These are phyloP conservation scores for Apostichopus parvimensis DNA, from an alignment of 35 echinoderm and acorn worm species.

Conservation along the genomic window DNA sequence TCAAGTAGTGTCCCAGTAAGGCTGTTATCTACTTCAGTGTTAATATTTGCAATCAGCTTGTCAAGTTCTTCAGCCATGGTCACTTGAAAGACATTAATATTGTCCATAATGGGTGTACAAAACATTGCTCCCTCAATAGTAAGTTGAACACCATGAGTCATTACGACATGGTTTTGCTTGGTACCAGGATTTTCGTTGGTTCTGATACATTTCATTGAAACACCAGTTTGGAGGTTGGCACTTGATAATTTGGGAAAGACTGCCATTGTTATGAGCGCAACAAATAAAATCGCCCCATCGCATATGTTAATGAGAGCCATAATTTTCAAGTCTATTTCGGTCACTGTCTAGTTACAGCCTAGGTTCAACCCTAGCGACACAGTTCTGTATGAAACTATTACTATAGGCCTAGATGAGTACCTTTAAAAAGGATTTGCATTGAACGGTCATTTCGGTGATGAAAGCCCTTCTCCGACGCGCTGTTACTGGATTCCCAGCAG, in stretches of 20 bases:
- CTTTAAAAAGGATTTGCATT: too few species aligned
- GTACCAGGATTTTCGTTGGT: neutral
- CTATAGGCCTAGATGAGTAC: too few species aligned
- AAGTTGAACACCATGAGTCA: neutral
- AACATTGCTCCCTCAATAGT: constrained; percentile 13
- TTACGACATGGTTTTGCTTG: neutral
- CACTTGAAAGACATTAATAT: neutral
- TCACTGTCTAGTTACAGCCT: too few species aligned
- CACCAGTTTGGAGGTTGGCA: neutral
- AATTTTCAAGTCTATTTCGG: too few species aligned
- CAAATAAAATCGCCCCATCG: neutral
- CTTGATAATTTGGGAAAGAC: neutral
- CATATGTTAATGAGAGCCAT: too few species aligned
- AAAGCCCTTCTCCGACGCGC: too few species aligned
- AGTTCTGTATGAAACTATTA: too few species aligned
- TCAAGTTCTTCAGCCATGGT: neutral
- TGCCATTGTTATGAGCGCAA: neutral
- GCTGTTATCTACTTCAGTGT: neutral
- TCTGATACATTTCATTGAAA: constrained; percentile 17
- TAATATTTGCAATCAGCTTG: neutral
- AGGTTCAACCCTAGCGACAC: too few species aligned
- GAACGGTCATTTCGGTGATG: too few species aligned
- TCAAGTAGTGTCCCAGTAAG: neutral
- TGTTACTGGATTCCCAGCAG: too few species aligned
- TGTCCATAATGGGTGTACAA: neutral